phyloP scores from a whole-genome alignment of 1,140 invertebrate species.

The Drosophila aff. region DNA sequence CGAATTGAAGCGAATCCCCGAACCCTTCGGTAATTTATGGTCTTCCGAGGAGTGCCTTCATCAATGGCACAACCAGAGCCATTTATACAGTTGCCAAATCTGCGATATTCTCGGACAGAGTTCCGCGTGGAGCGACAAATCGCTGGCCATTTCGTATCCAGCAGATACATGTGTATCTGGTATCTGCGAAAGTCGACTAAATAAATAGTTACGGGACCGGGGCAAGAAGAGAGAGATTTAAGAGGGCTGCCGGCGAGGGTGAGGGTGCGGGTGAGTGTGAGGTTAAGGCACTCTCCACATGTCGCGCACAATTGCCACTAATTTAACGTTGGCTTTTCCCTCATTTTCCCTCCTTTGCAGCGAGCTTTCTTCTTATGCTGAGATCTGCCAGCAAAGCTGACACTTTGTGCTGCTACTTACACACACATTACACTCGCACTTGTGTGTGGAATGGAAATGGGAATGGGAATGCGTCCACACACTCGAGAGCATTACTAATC shows the following conservation, averaged over 20 bases:
- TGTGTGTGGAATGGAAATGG: slow-evolving; percentile 17
- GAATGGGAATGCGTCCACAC: slow-evolving; percentile 31
- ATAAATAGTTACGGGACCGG: slow-evolving; percentile 68
- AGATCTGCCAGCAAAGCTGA: slow-evolving; percentile 80
- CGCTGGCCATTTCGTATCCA: slow-evolving; percentile 44
- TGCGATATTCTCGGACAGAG: slow-evolving; percentile 14
- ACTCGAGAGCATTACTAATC: slow-evolving; percentile 79
- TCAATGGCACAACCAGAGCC: slow-evolving; percentile 10
- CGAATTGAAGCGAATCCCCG: neutral
- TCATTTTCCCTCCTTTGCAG: slow-evolving; percentile 44
- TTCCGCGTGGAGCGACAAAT: slow-evolving; percentile 45
- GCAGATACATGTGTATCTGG: slow-evolving; percentile 48
- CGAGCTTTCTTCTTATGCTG: slow-evolving; percentile 73
- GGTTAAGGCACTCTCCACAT: slow-evolving; percentile 56
- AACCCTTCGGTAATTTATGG: slow-evolving; percentile 24
- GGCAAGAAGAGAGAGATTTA: neutral
- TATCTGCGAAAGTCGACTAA: slow-evolving; percentile 56
- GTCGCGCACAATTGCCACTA: slow-evolving; percentile 82
- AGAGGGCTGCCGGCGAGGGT: neutral
- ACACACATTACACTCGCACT: slow-evolving; percentile 66
- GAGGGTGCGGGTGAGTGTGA: slow-evolving; percentile 1
- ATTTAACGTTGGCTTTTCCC: slow-evolving; percentile 75
- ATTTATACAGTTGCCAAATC: slow-evolving; percentile 32
- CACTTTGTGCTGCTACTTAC: slow-evolving; percentile 78
- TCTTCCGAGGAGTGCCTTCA: slow-evolving; percentile 14